Percentiles rank a stretch among this genome's conserved stretches.
Evolutionary conservation across 2,113 vertebrate genomes (phyloP).

Genomic region (Fulmarus glacialis): DNA sequence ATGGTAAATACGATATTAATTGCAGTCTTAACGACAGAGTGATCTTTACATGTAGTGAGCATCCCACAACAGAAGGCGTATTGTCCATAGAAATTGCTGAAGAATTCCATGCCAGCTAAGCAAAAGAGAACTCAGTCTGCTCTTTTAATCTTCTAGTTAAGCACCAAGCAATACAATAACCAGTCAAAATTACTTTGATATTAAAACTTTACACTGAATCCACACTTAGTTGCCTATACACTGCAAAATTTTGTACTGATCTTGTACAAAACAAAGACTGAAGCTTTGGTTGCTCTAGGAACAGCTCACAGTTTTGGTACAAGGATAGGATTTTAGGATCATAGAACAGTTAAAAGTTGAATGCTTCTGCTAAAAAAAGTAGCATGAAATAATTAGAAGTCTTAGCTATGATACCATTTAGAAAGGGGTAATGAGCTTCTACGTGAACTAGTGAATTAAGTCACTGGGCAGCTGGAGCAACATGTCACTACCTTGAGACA

Average conservation of each 20-base stretch:
- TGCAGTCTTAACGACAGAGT: not conserved
- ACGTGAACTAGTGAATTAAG: not conserved
- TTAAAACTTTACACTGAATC: not conserved
- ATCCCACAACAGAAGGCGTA: not conserved
- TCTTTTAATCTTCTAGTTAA: not conserved
- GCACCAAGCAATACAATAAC: not conserved
- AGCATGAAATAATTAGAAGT: not conserved
- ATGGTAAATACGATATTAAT: not conserved
- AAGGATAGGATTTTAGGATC: not conserved
- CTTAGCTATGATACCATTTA: not conserved
- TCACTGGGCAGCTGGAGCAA: not conserved
- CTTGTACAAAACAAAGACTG: not conserved
- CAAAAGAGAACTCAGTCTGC: not conserved
- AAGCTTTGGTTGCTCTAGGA: not conserved
- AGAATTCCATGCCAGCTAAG: not conserved
- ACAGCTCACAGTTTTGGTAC: not conserved
- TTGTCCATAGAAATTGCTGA: not conserved
- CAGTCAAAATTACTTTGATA: not conserved
- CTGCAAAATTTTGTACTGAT: not conserved
- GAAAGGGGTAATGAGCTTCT: not conserved
- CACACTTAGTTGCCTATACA: not conserved
- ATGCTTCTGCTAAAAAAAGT: not conserved
- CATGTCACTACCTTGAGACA: not conserved
- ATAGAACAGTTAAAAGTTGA: not conserved
- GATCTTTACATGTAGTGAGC: rapidly evolving